Base-by-base conservation (phyloP, 2,888 invertebrate species). In the Standfussiana lucernea region DNA sequence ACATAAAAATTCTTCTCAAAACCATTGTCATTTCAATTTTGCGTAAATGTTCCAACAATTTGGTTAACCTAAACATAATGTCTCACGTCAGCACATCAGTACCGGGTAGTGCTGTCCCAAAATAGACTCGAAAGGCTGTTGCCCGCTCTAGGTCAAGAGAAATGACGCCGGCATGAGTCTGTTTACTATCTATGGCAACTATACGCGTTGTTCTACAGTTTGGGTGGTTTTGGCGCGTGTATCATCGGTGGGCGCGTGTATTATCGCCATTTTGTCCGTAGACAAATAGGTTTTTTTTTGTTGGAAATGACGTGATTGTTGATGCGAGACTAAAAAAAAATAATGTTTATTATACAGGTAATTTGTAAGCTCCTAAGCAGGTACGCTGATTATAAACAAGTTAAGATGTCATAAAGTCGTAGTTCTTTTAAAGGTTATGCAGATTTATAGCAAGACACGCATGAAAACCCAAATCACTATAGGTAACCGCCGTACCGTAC, bases 111-210 rank as follows among this genome's bases (percentile, higher is more conserved):
- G 73, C 66, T 71, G 77, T 70, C 87, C 89, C 72, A 79, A 89
- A 91, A 91, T 91, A 91, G 88, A 85, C 72, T 83, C 78, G 76
- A 89, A 84, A 91, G 89, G 91, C 89, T 89, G 86, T 89, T 90
- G 88, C 90, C 89, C 79, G 85, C 85, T 87, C 87, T 91, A 91
- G 92, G 91, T 91, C 91, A 91, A 89, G 91, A 64, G 64, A 64
- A 64, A 88, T 85, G 88, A 87, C 88, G 86, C 79, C 61, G 50
- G 75, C 28, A 53, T 35, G 21, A 73, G 61, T 82, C 72, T 87
- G 75, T 86, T 85, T 87, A 80, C 78, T 72, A 71, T 77, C 65
- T 75, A 76, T 83, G 70, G 45, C 21, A 80, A 64, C 78, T 72
- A 42, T 37, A 28, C 28, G 35, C 59, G 72, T 69, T 79, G 83